These are phyloP conservation scores for Mesorhabditis belari DNA, from an alignment of 2,888 invertebrate genomes.

Conservation along the genomic window DNA sequence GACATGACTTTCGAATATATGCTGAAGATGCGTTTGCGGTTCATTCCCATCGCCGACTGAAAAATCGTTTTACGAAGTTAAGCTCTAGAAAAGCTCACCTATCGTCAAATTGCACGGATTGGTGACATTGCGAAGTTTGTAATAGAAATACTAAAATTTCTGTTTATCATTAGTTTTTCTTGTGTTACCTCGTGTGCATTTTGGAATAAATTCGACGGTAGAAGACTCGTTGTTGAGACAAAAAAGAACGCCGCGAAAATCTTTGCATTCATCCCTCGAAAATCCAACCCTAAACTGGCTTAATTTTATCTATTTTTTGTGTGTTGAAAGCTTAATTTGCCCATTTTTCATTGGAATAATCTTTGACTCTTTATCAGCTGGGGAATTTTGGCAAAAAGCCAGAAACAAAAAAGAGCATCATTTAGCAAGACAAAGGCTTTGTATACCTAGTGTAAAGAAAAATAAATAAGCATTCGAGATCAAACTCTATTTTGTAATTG, in stretches of 20 bases:
- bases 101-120: slow-evolving; percentile 9
- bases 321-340: no score
- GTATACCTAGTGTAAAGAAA: no score
- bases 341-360: no score
- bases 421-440: no score
- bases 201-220: slow-evolving; percentile 37
- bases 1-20: slow-evolving; percentile 25
- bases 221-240: slow-evolving; percentile 30
- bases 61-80: background rate
- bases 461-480: no score
- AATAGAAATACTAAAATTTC: slow-evolving; percentile 33
- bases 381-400: no score
- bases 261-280: background rate
- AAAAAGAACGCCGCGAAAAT: slow-evolving; percentile 25
- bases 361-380: no score
- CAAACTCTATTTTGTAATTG: no score
- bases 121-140: slow-evolving; percentile 29
- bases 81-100: slow-evolving; percentile 2
- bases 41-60: slow-evolving; percentile 2
- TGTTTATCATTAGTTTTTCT: background rate
- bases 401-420: no score
- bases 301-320: no score
- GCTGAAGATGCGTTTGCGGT: slow-evolving; percentile 10
- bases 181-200: slow-evolving; percentile 33
- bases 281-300: no score